Evolutionary conservation across 2,113 vertebrate species (phyloP).

Genomic region (Microtus richardsoni): DNA sequence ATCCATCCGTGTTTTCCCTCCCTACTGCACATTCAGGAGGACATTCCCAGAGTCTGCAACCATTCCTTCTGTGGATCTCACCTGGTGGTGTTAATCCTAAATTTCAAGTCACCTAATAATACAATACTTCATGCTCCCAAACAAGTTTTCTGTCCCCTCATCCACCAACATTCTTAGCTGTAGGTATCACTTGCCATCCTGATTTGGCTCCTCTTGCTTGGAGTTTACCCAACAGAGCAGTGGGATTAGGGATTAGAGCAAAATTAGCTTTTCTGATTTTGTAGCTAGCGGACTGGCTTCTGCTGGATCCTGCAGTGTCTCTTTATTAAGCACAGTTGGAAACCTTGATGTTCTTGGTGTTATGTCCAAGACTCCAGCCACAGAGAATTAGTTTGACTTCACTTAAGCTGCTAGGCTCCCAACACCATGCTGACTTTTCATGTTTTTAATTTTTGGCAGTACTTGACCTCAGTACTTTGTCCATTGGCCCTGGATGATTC

Average conservation of each 20-base stretch:
- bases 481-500: not conserved
- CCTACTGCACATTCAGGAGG: not conserved
- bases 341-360: not conserved
- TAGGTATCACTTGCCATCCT: not conserved
- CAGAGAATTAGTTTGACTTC: conserved; percentile 56
- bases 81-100: not conserved
- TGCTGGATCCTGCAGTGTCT: not conserved
- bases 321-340: conserved; percentile 75
- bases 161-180: not conserved
- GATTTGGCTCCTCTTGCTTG: conserved; percentile 1
- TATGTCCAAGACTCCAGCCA: conserved; percentile 17
- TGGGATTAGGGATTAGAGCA: not conserved
- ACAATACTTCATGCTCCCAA: not conserved
- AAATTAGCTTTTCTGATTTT: not conserved
- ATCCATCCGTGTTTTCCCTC: not conserved
- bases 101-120: not conserved
- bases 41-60: not conserved
- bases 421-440: conserved; percentile 30
- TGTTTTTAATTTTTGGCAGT: conserved; percentile 3
- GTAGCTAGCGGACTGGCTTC: not conserved
- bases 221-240: not conserved
- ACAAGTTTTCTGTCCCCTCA: not conserved
- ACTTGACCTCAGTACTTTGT: not conserved
- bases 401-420: not conserved
- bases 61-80: not conserved